phyloP scores from a whole-genome alignment of 2,888 invertebrate species.

The Isoperla grammatica region DNA sequence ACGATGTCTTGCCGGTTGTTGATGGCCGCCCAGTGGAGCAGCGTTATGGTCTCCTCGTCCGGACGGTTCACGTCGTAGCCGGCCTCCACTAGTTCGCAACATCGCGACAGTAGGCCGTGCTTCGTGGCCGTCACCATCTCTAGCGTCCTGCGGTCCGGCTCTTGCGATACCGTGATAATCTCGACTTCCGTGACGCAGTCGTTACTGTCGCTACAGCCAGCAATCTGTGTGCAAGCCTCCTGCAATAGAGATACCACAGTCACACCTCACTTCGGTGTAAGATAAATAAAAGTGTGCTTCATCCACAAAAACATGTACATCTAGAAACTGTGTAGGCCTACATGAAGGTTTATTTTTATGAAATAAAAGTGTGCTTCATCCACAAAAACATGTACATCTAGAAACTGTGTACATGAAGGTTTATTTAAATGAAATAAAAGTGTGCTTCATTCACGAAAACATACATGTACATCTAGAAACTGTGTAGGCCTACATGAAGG shows the following conservation, averaged over 20 bases:
- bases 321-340: too few species aligned
- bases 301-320: too few species aligned
- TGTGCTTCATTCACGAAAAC: too few species aligned
- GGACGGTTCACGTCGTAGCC: slow-evolving; percentile 93
- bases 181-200: slow-evolving; percentile 2
- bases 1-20: slow-evolving; percentile 94
- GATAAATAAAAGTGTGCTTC: background rate
- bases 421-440: too few species aligned
- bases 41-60: slow-evolving; percentile 90
- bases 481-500: too few species aligned
- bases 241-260: background rate
- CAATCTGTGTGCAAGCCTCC: background rate
- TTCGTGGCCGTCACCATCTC: slow-evolving; percentile 90
- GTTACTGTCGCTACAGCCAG: slow-evolving; percentile 7
- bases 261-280: background rate
- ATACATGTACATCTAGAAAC: too few species aligned
- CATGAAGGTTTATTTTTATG: too few species aligned
- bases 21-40: slow-evolving; percentile 99
- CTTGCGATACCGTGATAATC: slow-evolving; percentile 11
- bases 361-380: too few species aligned
- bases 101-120: slow-evolving; percentile 82
- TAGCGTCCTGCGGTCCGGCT: slow-evolving; percentile 69
- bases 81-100: slow-evolving; percentile 81
- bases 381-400: too few species aligned
- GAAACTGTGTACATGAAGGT: too few species aligned